Evolutionary conservation across 2,113 vertebrate genomes (phyloP).

Genomic region (Oncorhynchus tshawytscha): DNA sequence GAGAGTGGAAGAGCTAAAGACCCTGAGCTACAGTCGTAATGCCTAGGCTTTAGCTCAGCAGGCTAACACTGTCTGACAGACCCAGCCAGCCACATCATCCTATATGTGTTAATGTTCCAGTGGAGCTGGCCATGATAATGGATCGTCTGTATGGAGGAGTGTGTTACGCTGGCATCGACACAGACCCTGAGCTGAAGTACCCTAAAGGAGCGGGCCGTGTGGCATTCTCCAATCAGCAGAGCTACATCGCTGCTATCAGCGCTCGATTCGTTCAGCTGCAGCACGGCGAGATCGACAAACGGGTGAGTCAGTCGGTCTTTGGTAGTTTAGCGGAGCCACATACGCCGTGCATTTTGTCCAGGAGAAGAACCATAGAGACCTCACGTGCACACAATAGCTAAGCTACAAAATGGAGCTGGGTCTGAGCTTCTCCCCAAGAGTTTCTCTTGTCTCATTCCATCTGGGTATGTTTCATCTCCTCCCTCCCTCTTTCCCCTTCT

Average conservation of each 20-base stretch:
- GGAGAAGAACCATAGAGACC: too few species aligned
- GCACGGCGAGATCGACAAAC: conserved; percentile 99
- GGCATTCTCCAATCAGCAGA: conserved; percentile 99
- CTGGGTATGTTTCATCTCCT: background rate
- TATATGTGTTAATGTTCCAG: conserved; percentile 60
- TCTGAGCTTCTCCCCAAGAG: too few species aligned
- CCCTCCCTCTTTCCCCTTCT: conserved; percentile 19
- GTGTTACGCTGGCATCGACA: conserved; percentile 98
- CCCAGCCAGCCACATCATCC: background rate
- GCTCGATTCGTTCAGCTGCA: conserved; percentile 99
- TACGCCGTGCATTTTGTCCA: background rate
- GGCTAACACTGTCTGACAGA: background rate
- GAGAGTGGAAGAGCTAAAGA: background rate
- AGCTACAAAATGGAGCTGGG: too few species aligned
- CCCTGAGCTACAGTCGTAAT: background rate
- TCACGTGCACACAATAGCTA: too few species aligned
- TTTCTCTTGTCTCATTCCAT: too few species aligned
- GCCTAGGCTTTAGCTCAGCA: background rate
- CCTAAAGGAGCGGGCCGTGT: conserved; percentile 97
- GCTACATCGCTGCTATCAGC: conserved; percentile 99
- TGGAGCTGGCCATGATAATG: conserved; percentile 99
- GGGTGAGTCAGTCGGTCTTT: conserved; percentile 77
- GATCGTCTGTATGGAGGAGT: conserved; percentile 97
- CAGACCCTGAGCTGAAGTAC: conserved; percentile 98
- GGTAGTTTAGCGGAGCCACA: background rate